Conservation (phyloP, 2,888 invertebrate genomes). For the Pantelozetes paolii region DNA sequence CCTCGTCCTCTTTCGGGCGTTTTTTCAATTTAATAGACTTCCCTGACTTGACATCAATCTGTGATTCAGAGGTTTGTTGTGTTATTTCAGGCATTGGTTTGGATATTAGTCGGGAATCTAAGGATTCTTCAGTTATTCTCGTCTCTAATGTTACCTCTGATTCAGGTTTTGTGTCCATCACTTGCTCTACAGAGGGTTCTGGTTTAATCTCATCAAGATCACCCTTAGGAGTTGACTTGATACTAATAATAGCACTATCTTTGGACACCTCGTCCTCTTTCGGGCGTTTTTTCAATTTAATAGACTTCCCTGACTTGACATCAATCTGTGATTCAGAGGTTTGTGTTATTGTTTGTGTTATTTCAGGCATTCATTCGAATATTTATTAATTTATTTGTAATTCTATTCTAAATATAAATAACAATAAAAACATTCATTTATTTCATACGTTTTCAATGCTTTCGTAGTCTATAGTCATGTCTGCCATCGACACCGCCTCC, state of each 20-base stretch:
- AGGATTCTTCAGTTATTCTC: too few relatives aligned
- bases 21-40: neutral
- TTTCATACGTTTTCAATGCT: too few relatives aligned
- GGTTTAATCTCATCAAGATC: too few relatives aligned
- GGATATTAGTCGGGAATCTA: neutral
- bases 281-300: neutral
- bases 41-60: neutral
- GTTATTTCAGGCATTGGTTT: neutral
- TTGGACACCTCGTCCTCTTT: neutral
- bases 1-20: neutral
- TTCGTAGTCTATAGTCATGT: slow-evolving; percentile 61
- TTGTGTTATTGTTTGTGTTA: neutral
- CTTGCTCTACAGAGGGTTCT: too few relatives aligned
- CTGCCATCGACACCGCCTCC: slow-evolving; percentile 78
- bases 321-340: neutral
- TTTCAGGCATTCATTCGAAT: neutral
- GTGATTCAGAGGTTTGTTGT: neutral
- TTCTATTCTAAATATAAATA: too few relatives aligned
- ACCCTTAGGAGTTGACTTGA: too few relatives aligned
- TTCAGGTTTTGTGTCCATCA: too few relatives aligned
- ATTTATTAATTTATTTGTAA: too few relatives aligned
- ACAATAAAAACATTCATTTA: too few relatives aligned
- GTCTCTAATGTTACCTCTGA: too few relatives aligned
- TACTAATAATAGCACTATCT: too few relatives aligned
- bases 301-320: neutral